Evolutionary conservation across 2,797 vertebrate genomes (phyloP), one percentile per base, ranked within the genome.

Genomic region (Syndactyla subalaris): DNA sequence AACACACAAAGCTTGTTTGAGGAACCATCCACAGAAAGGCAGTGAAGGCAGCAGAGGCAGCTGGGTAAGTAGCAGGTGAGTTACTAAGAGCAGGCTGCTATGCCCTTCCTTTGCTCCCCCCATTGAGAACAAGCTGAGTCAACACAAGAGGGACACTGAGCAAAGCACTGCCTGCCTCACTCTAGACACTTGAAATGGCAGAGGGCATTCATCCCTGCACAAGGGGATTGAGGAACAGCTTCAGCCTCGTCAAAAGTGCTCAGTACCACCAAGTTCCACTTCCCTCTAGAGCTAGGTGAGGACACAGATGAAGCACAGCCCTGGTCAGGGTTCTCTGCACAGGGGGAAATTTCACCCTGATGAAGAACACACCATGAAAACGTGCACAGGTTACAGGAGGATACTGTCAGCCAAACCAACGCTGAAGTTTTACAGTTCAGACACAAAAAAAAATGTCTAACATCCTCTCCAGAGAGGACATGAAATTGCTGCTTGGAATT

Each of bases 281-380:
- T 96, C 79, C 62, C 61, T 73, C 59, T 78, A 36, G 48, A 32
- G 48, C 36, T 58, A 63, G 54, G n/a, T 57, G 48, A 90, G 59
- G 55, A 61, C 73, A 82, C 49, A 90, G 67, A 78, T 46, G 70
- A 94, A 93, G 70, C 89, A 92, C 14, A 82, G 67, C 43, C 38
- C 48, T 73, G 75, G 91, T 93, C 63, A 93, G 49, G 92, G 79
- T 43, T 84, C 92, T 86, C 49, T 94, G 89, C 82, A 83, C 88
- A 90, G 63, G 89, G 79, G 89, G 63, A 94, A 95, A 95, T 95
- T 78, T 95, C 77, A 92, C 48, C 9, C 12, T 7, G 7, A 2
- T 46, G 30, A 95, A 89, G 66, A 89, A 32, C 52, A 75, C 12
- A 24, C 30, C 38, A 66, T 0, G 2, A 74, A 65, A 81, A 65